Percentiles rank a stretch among this genome's conserved stretches.
Conservation (phyloP, 2,797 vertebrate species). For the Brachyrhaphis roseni region DNA sequence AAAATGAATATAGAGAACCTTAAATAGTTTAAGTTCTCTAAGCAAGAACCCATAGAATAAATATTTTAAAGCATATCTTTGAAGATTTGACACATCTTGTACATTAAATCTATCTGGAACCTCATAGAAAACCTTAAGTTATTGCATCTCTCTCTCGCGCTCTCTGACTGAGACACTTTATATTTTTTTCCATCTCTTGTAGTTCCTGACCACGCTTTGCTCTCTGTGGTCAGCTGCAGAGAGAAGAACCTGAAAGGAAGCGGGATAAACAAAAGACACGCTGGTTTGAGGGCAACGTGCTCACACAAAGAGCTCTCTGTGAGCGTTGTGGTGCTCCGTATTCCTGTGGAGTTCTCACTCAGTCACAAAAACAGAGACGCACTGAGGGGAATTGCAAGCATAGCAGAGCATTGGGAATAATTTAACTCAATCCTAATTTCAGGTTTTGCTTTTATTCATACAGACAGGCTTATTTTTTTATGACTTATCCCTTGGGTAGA, state of each 20-base stretch:
- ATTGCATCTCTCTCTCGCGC: conserved; percentile 1
- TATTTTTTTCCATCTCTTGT: conserved; percentile 21
- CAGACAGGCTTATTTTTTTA: not conserved
- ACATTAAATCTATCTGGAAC: not conserved
- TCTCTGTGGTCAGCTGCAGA: conserved; percentile 66
- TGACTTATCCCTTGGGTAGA: not conserved
- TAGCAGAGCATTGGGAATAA: conserved; percentile 7
- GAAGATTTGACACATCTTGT: not conserved
- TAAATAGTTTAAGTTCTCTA: not conserved
- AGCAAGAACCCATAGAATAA: no score
- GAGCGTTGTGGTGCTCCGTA: conserved; percentile 65
- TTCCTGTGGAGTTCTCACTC: conserved; percentile 71
- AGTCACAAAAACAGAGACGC: conserved; percentile 32
- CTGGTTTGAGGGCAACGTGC: conserved; percentile 52
- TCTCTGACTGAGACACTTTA: conserved; percentile 21
- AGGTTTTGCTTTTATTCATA: conserved; percentile 6
- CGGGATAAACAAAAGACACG: conserved; percentile 67
- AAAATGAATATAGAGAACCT: not conserved
- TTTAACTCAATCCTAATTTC: not conserved
- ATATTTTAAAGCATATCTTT: no score
- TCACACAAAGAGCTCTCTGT: conserved; percentile 78
- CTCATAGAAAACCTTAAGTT: conserved; percentile 7
- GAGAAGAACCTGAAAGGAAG: conserved; percentile 66
- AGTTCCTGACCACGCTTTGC: conserved; percentile 19
- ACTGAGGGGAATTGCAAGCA: conserved; percentile 33